A percentile compares a stretch with the other conserved stretches of the same genome.
phyloP scores from a whole-genome alignment of 92 coral and sea anemone genomes.

The Heteractis magnifica region DNA sequence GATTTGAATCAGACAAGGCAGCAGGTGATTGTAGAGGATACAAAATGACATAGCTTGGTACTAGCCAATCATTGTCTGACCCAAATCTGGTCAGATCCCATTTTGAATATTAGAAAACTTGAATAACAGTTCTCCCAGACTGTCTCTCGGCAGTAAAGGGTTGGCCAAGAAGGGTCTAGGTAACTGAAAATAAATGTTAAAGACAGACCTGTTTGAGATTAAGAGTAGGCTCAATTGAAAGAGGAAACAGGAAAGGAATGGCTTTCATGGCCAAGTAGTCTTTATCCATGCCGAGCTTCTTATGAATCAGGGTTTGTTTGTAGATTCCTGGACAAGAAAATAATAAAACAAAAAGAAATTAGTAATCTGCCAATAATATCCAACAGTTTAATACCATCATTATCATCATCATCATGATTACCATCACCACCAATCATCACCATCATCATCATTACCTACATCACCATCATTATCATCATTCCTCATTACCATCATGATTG shows the following conservation, averaged over 20 bases:
- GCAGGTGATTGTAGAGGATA: too few species aligned
- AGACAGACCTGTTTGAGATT: slow-evolving; percentile 81
- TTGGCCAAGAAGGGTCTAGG: neutral
- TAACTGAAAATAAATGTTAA: neutral
- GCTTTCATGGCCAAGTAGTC: slow-evolving; percentile 92
- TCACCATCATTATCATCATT: neutral
- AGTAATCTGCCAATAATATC: neutral
- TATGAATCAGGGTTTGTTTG: slow-evolving; percentile 89
- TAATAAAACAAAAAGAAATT: neutral
- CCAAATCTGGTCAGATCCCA: too few species aligned
- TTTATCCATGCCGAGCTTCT: slow-evolving; percentile 91
- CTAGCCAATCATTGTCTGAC: too few species aligned
- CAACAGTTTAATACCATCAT: neutral
- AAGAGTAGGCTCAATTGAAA: slow-evolving; percentile 89
- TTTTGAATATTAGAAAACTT: too few species aligned
- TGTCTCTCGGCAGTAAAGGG: neutral
- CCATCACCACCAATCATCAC: neutral
- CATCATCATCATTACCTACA: too few species aligned
- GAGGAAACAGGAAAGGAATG: slow-evolving; percentile 88
- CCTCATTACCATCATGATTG: neutral
- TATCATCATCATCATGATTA: neutral
- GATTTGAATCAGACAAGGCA: too few species aligned
- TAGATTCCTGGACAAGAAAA: slow-evolving; percentile 62
- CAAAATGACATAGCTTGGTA: too few species aligned
- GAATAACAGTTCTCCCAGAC: too few species aligned